Conservation (phyloP, 2,797 vertebrate species). For the Gymnodraco acuticeps region DNA sequence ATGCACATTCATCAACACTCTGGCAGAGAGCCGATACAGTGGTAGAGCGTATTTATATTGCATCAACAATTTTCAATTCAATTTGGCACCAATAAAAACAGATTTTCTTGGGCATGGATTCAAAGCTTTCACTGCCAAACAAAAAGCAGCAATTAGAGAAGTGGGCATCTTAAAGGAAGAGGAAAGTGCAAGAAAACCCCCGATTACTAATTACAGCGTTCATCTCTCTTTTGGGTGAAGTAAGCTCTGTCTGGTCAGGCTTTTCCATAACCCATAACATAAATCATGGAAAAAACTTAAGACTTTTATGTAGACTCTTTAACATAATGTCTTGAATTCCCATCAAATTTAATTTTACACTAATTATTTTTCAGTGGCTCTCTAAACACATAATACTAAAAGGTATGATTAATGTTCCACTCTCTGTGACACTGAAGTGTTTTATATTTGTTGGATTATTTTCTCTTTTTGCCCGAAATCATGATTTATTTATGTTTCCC, state of each 20-base stretch:
- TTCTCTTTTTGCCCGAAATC: background rate
- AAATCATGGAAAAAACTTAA: background rate
- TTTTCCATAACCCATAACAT: constrained; percentile 12
- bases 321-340: background rate
- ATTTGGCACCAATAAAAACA: constrained; percentile 76
- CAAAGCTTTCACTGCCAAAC: constrained; percentile 64
- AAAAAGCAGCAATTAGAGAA: constrained; percentile 72
- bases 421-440: too few relatives aligned
- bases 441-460: background rate
- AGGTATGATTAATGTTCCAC: background rate
- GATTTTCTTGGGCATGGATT: constrained; percentile 72
- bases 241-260: constrained; percentile 3
- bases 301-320: background rate
- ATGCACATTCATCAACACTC: constrained; percentile 67
- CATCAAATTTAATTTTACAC: background rate
- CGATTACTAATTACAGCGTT: constrained; percentile 39
- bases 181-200: constrained; percentile 55
- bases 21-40: constrained; percentile 57
- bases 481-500: background rate
- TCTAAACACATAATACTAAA: background rate
- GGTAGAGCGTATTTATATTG: constrained; percentile 68
- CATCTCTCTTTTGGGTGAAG: constrained; percentile 16
- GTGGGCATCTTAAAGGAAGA: constrained; percentile 59
- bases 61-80: constrained; percentile 78
- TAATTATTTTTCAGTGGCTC: background rate